A percentile compares a stretch with the other conserved stretches of the same genome.
Evolutionary conservation across 53 echinoderm and acorn worm genomes (phyloP).

Genomic region (Glandiceps talaboti): DNA sequence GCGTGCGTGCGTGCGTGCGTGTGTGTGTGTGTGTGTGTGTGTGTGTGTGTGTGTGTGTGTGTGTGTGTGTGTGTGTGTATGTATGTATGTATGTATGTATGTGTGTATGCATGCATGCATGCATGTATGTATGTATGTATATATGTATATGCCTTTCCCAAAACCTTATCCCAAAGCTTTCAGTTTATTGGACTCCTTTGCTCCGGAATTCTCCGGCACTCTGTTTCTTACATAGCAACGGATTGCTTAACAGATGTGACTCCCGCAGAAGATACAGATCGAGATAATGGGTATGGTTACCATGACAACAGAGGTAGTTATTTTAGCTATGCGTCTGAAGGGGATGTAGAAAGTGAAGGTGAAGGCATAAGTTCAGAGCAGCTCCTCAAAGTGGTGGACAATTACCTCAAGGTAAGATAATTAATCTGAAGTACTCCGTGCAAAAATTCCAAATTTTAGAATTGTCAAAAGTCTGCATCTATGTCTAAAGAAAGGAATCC

Average conservation of each 20-base stretch:
- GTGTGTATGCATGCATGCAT: not conserved
- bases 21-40: not conserved
- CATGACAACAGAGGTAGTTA: not conserved
- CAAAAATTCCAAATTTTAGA: too few relatives aligned
- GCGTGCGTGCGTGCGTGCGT: too few relatives aligned
- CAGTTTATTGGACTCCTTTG: not conserved
- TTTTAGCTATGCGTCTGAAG: not conserved
- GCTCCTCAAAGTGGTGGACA: not conserved
- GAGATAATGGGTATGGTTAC: not conserved
- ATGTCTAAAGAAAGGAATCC: too few relatives aligned
- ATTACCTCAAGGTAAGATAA: not conserved
- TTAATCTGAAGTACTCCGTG: too few relatives aligned
- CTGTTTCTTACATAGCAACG: not conserved
- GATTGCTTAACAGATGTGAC: not conserved
- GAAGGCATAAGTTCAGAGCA: not conserved
- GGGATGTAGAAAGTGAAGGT: not conserved
- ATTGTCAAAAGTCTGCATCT: too few relatives aligned
- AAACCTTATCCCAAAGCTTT: too few relatives aligned
- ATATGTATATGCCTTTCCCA: not conserved
- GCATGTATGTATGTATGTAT: not conserved
- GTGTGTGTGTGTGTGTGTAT: not conserved
- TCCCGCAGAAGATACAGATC: not conserved
- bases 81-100: too few relatives aligned
- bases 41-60: not conserved
- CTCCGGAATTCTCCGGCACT: too few relatives aligned